Evolutionary conservation across 2,797 vertebrate species (phyloP), one percentile per base, ranked within the genome.

Genomic region (Epinephelus malabaricus): DNA sequence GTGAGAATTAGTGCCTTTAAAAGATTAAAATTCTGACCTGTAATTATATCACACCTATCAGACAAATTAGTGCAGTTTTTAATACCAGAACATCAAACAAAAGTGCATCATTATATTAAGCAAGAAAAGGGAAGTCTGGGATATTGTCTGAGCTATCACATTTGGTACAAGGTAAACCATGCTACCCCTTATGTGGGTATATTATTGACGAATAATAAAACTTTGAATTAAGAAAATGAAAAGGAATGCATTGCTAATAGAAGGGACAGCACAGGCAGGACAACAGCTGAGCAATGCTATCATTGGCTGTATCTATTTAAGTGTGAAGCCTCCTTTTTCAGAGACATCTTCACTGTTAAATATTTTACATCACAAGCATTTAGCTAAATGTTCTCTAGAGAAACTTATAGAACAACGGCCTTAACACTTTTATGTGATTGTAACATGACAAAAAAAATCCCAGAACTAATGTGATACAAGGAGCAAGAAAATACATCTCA

Each of bases 351-450:
- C 17, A 19, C 34, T 64, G 2, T 50, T 83, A 56, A 79, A 83
- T 77, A 83, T 84, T 83, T 84, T 14, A 86, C 50, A 76, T 47
- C 6, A 69, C 38, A 80, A 27, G 23, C 30, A 69, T 80, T 84
- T 63, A 78, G 51, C 55, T 69, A 73, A 82, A 67, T 76, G 49
- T 15, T 79, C 56, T 81, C 34, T 11, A 19, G 40, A 73, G 66
- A 53, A 63, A 69, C 56, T 49, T 65, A 46, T 11, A 60, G 54
- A 56, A 69, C 19, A 75, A 21, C 27, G 49, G 40, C 38, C 7
- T 49, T 62, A 2, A 63, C 18, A 71, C 21, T 72, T 87, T 79
- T 73, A 76, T 65, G 55, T 67, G 47, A 78, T 69, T 27, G 46
- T 56, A 71, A 82, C 54, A 68, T 56, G 40, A 74, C 19, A 76